These are phyloP conservation scores for Aphidius gifuensis DNA, from an alignment of 1,140 invertebrate genomes.

Conservation along the genomic window DNA sequence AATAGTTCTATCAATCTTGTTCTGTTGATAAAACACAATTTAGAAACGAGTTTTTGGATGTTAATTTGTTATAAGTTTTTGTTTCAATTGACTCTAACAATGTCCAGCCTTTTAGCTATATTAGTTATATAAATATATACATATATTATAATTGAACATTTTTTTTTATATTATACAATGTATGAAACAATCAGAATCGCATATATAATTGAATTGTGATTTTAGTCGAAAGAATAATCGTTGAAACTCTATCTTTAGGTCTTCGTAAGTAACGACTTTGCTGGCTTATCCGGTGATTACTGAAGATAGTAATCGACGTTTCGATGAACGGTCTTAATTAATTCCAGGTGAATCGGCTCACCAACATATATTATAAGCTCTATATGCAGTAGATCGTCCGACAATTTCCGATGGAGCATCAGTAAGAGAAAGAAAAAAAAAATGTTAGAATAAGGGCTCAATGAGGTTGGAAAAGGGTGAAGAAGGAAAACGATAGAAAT, in stretches of 20 bases:
- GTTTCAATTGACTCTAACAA: no score
- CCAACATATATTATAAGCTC: constrained; percentile 15
- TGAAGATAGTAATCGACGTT: constrained; percentile 13
- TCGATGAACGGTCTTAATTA: constrained; percentile 17
- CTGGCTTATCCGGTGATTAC: constrained; percentile 12
- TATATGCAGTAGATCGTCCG: not conserved
- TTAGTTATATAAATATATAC: no score
- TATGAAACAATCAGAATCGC: no score
- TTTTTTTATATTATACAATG: no score
- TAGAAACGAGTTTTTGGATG: no score
- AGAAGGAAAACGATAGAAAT: not conserved
- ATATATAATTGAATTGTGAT: constrained; percentile 10
- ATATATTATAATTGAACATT: no score
- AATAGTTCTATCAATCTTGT: no score
- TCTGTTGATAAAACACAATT: no score
- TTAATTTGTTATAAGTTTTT: no score
- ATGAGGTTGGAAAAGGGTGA: not conserved
- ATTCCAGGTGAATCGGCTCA: constrained; percentile 13
- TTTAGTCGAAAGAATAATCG: constrained; percentile 12
- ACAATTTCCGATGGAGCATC: not conserved
- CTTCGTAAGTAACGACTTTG: constrained; percentile 17
- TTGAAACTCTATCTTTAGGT: constrained; percentile 4
- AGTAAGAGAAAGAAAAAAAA: not conserved
- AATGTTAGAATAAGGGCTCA: not conserved
- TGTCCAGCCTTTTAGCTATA: no score